Conservation (phyloP, 2,113 vertebrate species). For the Antigone vipio region DNA sequence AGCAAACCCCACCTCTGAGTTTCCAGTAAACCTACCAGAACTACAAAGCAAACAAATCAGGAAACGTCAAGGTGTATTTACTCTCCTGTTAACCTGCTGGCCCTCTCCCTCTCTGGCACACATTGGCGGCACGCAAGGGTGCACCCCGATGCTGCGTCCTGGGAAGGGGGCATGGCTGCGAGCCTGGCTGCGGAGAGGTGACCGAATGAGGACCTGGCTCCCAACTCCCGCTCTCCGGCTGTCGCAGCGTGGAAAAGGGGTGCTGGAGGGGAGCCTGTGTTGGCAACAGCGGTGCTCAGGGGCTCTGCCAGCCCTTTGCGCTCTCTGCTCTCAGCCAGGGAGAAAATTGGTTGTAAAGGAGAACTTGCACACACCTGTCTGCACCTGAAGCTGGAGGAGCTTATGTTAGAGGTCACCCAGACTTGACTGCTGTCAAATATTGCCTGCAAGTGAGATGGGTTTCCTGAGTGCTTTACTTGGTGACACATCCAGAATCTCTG, state of each 20-base stretch:
- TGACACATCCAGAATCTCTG: not conserved
- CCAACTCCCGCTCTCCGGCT: rapidly evolving
- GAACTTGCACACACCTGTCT: not conserved
- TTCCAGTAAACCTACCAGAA: not conserved
- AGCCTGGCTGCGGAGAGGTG: not conserved
- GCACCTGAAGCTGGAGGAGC: not conserved
- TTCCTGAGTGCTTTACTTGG: not conserved
- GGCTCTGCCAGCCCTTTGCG: not conserved
- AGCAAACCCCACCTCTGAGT: not conserved
- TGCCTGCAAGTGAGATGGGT: not conserved
- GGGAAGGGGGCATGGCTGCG: not conserved
- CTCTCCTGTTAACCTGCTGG: not conserved
- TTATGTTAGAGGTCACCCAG: not conserved
- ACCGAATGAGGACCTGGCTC: not conserved
- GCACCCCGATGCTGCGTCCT: rapidly evolving
- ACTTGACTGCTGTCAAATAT: not conserved
- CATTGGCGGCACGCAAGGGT: rapidly evolving
- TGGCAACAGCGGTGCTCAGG: not conserved
- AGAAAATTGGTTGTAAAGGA: not conserved
- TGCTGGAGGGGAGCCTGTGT: not conserved
- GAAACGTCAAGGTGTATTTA: not conserved
- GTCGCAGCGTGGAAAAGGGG: rapidly evolving
- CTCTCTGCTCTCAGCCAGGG: not conserved
- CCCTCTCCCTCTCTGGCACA: not conserved
- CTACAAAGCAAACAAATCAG: not conserved